Percentiles rank a stretch among this genome's conserved stretches.
phyloP scores from a whole-genome alignment of 2,113 vertebrate species.

The Hippocampus zosterae region DNA sequence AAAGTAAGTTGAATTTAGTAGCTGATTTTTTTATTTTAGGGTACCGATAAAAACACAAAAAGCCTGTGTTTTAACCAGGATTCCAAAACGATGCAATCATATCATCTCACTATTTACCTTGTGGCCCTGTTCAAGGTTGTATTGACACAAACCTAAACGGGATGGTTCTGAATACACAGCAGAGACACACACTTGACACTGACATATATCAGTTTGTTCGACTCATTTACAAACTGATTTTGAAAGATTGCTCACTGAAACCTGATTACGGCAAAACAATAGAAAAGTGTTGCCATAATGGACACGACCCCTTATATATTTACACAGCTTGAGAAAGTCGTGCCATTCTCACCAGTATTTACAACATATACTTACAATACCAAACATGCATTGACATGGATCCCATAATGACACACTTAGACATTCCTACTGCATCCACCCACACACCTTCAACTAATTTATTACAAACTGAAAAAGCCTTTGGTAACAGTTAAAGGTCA shows the following conservation, averaged over 20 bases:
- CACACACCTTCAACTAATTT: constrained; percentile 25
- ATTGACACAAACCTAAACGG: constrained; percentile 15
- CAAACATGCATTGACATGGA: constrained; percentile 59
- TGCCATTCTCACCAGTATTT: constrained; percentile 49
- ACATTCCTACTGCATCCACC: constrained; percentile 50
- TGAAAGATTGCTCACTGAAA: constrained; percentile 46
- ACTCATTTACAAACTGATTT: constrained; percentile 39
- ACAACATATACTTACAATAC: constrained; percentile 61
- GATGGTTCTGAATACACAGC: constrained; percentile 28
- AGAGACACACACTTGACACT: constrained; percentile 17
- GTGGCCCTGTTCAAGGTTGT: background rate
- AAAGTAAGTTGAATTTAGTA: too few species aligned
- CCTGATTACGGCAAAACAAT: constrained; percentile 46
- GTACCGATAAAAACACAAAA: background rate
- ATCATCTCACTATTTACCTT: background rate
- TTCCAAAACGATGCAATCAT: background rate
- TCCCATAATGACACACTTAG: constrained; percentile 57
- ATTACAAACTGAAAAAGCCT: constrained; percentile 4
- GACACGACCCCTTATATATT: constrained; percentile 52
- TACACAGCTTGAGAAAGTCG: constrained; percentile 54
- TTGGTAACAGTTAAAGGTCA: constrained; percentile 1
- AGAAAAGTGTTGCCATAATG: constrained; percentile 27
- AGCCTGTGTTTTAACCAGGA: background rate
- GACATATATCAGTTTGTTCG: constrained; percentile 42
- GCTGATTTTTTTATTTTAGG: too few species aligned